Conservation (phyloP, 2,888 invertebrate species). For the Spodoptera littoralis region DNA sequence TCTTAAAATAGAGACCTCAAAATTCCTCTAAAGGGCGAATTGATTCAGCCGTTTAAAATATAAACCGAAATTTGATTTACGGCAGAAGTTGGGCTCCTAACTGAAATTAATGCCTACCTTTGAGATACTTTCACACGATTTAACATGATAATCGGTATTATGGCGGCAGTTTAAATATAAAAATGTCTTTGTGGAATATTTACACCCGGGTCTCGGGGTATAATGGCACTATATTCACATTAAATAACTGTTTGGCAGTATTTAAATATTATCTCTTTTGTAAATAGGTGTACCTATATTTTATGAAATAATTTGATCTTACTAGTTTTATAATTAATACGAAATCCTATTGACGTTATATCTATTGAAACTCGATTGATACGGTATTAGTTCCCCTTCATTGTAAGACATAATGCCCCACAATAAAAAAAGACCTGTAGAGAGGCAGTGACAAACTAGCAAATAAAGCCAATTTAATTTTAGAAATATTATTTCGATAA, state of each 20-base stretch:
- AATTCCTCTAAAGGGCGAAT: conserved; percentile 49
- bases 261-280: conserved; percentile 10
- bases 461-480: too few species aligned
- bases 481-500: too few species aligned
- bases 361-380: too few species aligned
- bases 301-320: too few species aligned
- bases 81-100: conserved; percentile 49
- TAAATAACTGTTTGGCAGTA: conserved; percentile 3
- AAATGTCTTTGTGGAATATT: conserved; percentile 49
- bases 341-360: too few species aligned
- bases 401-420: too few species aligned
- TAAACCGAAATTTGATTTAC: conserved; percentile 55
- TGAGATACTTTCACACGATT: conserved; percentile 62
- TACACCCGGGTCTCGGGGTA: conserved; percentile 10
- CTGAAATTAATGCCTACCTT: conserved; percentile 49
- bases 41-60: conserved; percentile 56
- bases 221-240: conserved; percentile 28
- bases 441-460: too few species aligned
- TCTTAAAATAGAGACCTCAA: conserved; percentile 26
- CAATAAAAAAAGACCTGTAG: too few species aligned
- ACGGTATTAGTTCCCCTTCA: too few species aligned
- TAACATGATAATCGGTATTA: conserved; percentile 63
- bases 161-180: conserved; percentile 62
- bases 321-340: too few species aligned
- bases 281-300: background rate